Conservation (phyloP, 2,888 invertebrate species). For the Parascotia fuliginaria region DNA sequence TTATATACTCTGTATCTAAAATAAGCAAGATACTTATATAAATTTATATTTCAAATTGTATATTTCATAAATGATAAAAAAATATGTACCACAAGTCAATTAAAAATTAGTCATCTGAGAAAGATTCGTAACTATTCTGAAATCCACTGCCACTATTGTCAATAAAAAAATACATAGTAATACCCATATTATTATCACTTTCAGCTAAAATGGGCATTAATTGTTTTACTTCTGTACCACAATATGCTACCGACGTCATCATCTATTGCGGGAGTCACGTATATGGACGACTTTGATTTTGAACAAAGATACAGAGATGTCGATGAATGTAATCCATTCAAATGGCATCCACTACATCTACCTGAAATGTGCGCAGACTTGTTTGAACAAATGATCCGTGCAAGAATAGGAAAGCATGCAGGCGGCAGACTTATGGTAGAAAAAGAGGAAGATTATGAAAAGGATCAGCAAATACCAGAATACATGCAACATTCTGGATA, state of each 20-base stretch:
- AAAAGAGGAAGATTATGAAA: conserved; percentile 9
- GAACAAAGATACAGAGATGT: conserved; percentile 64
- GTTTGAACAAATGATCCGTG: conserved; percentile 61
- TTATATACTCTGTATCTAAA: too few species aligned
- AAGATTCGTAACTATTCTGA: too few species aligned
- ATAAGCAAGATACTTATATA: too few species aligned
- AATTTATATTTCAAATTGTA: too few species aligned
- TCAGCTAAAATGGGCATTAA: conserved; percentile 43
- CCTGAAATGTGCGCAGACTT: conserved; percentile 66
- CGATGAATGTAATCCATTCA: conserved; percentile 71
- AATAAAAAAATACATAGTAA: not conserved
- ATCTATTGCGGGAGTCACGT: conserved; percentile 73
- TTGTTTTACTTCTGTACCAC: conserved; percentile 27
- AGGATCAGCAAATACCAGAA: not conserved
- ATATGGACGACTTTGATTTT: conserved; percentile 71
- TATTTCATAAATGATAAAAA: too few species aligned
- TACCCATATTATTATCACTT: conserved; percentile 17
- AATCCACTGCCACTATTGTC: too few species aligned
- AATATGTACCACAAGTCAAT: too few species aligned
- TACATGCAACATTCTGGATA: too few species aligned
- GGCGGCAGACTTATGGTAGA: conserved; percentile 52
- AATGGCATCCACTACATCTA: conserved; percentile 75
- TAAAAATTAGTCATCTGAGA: too few species aligned
- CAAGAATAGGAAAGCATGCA: conserved; percentile 41
- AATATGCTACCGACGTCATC: conserved; percentile 33